These are phyloP conservation scores for Antrozous pallidus DNA, from an alignment of 2,797 vertebrate species.

Conservation along the genomic window DNA sequence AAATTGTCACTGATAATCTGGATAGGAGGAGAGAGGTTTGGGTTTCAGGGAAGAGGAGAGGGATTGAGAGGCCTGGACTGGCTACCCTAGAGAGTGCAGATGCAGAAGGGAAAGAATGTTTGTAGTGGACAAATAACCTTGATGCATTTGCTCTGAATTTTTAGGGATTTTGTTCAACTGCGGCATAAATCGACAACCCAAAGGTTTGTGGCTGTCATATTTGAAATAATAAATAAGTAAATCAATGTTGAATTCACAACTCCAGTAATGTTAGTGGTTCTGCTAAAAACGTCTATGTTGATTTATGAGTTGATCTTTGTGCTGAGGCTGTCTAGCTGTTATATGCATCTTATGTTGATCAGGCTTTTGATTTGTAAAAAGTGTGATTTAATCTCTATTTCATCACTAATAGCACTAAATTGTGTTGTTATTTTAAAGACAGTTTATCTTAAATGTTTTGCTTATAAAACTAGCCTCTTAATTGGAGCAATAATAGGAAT, in stretches of 20 bases:
- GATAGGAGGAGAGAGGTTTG: neutral
- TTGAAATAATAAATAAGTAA: neutral
- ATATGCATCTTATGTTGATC: neutral
- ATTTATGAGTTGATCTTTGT: neutral
- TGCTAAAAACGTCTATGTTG: neutral
- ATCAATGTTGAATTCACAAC: neutral
- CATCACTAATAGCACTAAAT: neutral
- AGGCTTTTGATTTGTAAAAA: neutral
- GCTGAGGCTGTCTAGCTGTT: neutral
- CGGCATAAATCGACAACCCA: neutral
- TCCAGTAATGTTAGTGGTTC: neutral
- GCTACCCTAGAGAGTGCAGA: neutral
- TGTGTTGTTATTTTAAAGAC: neutral
- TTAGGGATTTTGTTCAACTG: neutral
- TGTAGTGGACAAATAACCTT: neutral
- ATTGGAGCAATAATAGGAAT: neutral
- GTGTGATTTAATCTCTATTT: neutral
- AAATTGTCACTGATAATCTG: neutral
- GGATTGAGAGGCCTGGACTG: fast-evolving
- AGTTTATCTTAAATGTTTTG: neutral
- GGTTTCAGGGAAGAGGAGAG: neutral
- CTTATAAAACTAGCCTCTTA: neutral
- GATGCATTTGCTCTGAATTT: neutral
- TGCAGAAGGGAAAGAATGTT: neutral
- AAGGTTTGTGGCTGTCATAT: neutral